Evolutionary conservation across 2,113 vertebrate genomes (phyloP), one percentile per base, ranked within the genome.

Genomic region (Ochotona princeps): DNA sequence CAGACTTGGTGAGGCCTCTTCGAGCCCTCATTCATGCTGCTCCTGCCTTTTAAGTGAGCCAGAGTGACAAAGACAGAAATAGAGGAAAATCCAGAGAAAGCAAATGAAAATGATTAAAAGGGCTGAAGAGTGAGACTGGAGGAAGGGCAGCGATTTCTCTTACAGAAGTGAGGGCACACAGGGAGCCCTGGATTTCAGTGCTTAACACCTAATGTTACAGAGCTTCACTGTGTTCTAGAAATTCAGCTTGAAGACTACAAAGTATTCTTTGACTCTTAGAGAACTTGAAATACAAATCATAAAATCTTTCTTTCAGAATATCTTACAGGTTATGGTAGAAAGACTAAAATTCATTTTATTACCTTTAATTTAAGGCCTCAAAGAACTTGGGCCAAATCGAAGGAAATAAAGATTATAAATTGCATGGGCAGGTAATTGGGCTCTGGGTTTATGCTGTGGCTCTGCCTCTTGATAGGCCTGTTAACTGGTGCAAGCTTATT

Each of bases 81-180:
- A 92, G 80, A 86, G 80, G 87, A 74, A 83, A 87, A 82, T 74
- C 60, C 74, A 70, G 63, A 65, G 44, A 90, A 74, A 47, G 44
- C 63, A 63, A 88, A 84, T 74, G 35, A 79, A 70, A 82, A 70
- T 49, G 35, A 57, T 69, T 17, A 70, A 79, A 44, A 65, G 35
- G 70, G 0, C 32, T 74, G 1, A 15, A 61, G 32, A 74, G 23
- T 12, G 69, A 69, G 25, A n/a, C 12, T 20, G 60, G 63, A 72
- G 60, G 23, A 51, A n/a, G 1, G 7, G 51, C 28, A 28, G n/a
- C 18, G 25, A 15, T 28, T 54, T 87, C n/a, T 75, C 72, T 14
- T 44, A 18, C 13, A 32, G 79, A 82, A 82, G 54, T 20, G 28
- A 73, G 69, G 35, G 38, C 18, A 51, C 47, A 25, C 38, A 28